A percentile compares a stretch with the other conserved stretches of the same genome.
Evolutionary conservation across 2,113 vertebrate species (phyloP).

Genomic region (Rhabdomys dilectus): DNA sequence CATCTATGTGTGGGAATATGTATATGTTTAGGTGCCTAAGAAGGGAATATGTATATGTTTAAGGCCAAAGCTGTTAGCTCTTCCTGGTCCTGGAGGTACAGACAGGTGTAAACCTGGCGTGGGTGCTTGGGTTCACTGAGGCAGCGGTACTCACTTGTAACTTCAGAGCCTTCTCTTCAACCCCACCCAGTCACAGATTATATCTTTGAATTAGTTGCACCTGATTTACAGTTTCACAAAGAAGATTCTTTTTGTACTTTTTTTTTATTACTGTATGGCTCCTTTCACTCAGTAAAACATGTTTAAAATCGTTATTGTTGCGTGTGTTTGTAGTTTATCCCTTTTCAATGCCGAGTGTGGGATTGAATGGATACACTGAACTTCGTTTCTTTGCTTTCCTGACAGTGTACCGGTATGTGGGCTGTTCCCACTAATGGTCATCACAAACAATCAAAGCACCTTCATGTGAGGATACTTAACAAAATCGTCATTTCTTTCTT

Average conservation of each 20-base stretch:
- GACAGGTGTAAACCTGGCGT: background rate
- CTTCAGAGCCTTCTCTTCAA: background rate
- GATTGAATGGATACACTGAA: background rate
- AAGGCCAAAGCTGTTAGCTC: background rate
- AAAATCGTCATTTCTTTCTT: background rate
- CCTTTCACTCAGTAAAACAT: background rate
- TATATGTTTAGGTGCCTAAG: background rate
- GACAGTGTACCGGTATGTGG: background rate
- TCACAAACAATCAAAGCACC: conserved; percentile 3
- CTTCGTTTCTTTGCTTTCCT: background rate
- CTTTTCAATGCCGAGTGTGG: background rate
- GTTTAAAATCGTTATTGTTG: conserved; percentile 1
- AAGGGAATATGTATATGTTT: background rate
- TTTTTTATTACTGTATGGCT: background rate
- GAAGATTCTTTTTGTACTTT: background rate
- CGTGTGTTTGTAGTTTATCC: background rate
- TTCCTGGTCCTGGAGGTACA: background rate
- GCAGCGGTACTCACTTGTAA: background rate
- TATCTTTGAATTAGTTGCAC: background rate
- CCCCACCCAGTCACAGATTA: background rate
- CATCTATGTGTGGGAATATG: background rate
- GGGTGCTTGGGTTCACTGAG: background rate
- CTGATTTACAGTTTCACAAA: background rate
- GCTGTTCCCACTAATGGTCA: background rate
- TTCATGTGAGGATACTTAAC: background rate